Evolutionary conservation across 2,888 invertebrate genomes (phyloP), one percentile per base, ranked within the genome.

Genomic region (Troides oblongomaculatus): DNA sequence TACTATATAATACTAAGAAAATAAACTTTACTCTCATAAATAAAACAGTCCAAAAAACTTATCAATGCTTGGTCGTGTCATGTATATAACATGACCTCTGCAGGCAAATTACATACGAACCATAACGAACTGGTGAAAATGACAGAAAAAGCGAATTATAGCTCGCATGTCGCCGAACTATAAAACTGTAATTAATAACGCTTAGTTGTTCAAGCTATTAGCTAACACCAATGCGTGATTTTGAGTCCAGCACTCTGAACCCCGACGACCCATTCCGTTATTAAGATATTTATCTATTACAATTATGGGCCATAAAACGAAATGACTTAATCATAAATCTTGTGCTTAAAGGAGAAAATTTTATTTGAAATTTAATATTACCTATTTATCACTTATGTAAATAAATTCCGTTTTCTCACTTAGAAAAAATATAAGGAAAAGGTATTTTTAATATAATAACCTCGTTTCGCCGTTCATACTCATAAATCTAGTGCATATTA

Each of bases 301-400:
- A 70, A 70, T 70, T 70, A 70, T 63, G 62, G 63, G 59, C 70
- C 63, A 66, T 70, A 70, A 70, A 70, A 63, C 59, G 63, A 70
- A 70, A 70, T 70, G 66, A 66, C 70, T 70, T 70, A 66, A 70
- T 70, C 62, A 66, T 70, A 70, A 70, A 70, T 70, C 70, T 66
- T 70, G 25, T 53, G 63, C 66, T 69, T 50, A 66, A 59, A 60
- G 8, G 59, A 70, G 66, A 63, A 63, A 66, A 66, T 63, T 66
- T 66, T 63, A 66, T 62, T 69, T 65, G 57, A 58, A 65, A 66
- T 65, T 53, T 64, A 59, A 63, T 63, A 36, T 23, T 64, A 63
- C 50, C 36, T 50, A 68, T 36, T 59, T 58, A 63, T 64, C 46
- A 68, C 61, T 61, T 53, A 66, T 66, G 66, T 66, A 66, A 66